phyloP scores from a whole-genome alignment of 2,113 vertebrate genomes.

The Odocoileus virginianus region DNA sequence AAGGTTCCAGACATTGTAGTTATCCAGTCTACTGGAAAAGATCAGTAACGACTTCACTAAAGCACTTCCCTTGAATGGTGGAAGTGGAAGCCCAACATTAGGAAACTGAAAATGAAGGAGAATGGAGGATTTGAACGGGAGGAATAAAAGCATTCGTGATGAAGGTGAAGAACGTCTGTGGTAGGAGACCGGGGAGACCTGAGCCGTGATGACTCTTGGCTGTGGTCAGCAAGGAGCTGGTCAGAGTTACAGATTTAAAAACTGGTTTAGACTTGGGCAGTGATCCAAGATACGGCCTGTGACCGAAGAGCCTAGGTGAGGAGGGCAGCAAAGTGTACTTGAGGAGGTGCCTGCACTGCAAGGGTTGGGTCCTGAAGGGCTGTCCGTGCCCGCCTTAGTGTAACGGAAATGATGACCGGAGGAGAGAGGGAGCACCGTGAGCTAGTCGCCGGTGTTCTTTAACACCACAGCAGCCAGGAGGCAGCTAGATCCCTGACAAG shows the following conservation, averaged over 20 bases:
- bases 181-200: not conserved
- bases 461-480: not conserved
- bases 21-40: not conserved
- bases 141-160: not conserved
- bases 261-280: not conserved
- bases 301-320: not conserved
- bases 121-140: not conserved
- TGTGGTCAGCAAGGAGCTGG: not conserved
- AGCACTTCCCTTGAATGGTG: not conserved
- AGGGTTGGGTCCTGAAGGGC: not conserved
- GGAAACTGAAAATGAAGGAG: not conserved
- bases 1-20: not conserved
- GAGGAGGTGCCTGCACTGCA: not conserved
- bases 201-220: not conserved
- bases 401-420: not conserved
- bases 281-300: not conserved
- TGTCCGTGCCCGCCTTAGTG: not conserved
- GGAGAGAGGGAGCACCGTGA: not conserved
- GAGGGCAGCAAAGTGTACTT: not conserved
- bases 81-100: not conserved
- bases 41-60: not conserved
- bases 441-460: not conserved
- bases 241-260: not conserved
- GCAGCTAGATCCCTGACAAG: not conserved
- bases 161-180: not conserved